Evolutionary conservation across 1,140 invertebrate genomes (phyloP), one percentile per base, ranked within the genome.

Genomic region (Drosophila persimilis): DNA sequence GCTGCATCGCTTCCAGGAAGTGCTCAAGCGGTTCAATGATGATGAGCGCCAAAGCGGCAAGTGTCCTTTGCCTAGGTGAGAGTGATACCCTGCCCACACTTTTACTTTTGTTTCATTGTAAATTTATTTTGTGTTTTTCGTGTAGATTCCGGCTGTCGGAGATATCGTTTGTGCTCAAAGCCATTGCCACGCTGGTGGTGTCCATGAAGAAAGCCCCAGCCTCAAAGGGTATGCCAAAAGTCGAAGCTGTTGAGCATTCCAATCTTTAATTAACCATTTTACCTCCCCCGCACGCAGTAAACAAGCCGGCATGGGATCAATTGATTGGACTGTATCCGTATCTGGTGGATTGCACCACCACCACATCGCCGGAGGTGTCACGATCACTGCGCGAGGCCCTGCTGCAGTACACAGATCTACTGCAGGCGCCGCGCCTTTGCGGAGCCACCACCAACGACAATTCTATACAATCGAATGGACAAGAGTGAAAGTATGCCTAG

Each of bases 111-210:
- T 11, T 51, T 8, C 3, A 13, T 8, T 50, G 26, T 48, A 15
- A 9, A 53, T 20, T 35, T 6, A 15, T 22, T 17, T 45, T 20
- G 5, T 0, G 11, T 26, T 22, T 52, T n/a, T 0, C 7, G 93
- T 93, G 62, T 92, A 98, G 98, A 91, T 97, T 98, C 84, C 94
- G 98, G 60, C 93, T 99, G 55, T 98, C 97, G 3, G 98, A 99
- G 93, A 98, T 99, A 91, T 97, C 97, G 43, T 99, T 98, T 92
- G 98, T 99, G n/a, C 91, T 99, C 29, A 98, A 99, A 93, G 98
- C 98, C 46, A 95, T 99, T 52, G 96, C 97, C 8, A 98, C 98
- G 0, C 93, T 99, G 17, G 95, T 98, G 3, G 94, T 96, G 22
- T 98, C 97, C 6, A 94, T 99, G 91, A 98, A 99, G 92, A 97